Percentiles rank a stretch among this genome's conserved stretches.
Evolutionary conservation across 2,113 vertebrate species (phyloP).

Genomic region (Pterocles orientalis): DNA sequence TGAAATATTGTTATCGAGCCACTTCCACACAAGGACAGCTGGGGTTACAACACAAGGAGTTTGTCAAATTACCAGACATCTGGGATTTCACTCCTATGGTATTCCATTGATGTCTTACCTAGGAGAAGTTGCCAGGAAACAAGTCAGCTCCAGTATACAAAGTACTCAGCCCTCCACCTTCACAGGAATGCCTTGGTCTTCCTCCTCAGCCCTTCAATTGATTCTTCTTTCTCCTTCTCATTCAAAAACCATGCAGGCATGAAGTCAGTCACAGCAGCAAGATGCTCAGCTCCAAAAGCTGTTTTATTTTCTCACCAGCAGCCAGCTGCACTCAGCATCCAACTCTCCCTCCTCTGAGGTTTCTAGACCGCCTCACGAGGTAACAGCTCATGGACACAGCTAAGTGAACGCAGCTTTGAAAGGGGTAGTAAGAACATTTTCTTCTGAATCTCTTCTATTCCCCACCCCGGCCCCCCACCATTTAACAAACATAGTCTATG

Average conservation of each 20-base stretch:
- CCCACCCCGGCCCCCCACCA: no score
- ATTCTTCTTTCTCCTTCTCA: neutral
- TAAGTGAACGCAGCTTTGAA: neutral
- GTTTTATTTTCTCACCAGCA: neutral
- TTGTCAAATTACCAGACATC: neutral
- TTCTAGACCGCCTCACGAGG: neutral
- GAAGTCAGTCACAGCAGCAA: neutral
- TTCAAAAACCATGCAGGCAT: neutral
- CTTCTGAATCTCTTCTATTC: neutral
- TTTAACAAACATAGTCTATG: neutral
- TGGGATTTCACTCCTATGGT: neutral
- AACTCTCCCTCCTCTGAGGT: neutral
- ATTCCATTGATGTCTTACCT: neutral
- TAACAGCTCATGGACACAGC: neutral
- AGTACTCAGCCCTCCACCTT: neutral
- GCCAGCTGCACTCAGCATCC: neutral
- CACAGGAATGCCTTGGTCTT: neutral
- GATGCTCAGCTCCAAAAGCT: neutral
- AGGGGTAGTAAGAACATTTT: neutral
- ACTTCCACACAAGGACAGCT: neutral
- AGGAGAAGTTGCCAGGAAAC: neutral
- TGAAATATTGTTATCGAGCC: neutral
- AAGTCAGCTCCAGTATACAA: neutral
- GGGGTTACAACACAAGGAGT: neutral
- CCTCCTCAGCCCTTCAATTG: neutral